phyloP scores from a whole-genome alignment of 2,797 vertebrate species.

The Philypnodon macrostomus region DNA sequence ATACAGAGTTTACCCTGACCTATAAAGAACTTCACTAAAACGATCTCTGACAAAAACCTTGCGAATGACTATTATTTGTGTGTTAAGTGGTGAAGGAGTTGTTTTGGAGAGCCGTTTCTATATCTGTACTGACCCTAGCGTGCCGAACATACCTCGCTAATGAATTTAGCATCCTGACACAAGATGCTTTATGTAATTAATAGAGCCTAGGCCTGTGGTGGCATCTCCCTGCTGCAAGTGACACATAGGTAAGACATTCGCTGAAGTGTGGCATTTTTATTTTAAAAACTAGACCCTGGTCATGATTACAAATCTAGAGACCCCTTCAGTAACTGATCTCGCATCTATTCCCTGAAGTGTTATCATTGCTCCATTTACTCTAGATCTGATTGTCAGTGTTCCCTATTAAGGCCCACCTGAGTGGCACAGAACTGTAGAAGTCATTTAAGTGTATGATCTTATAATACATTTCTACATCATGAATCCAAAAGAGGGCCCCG shows the following conservation, averaged over 20 bases:
- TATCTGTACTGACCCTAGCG: slow-evolving; percentile 70
- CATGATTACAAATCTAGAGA: slow-evolving; percentile 41
- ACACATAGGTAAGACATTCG: slow-evolving; percentile 71
- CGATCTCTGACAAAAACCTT: background rate
- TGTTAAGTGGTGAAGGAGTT: slow-evolving; percentile 58
- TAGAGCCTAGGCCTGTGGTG: slow-evolving; percentile 54
- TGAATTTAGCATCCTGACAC: slow-evolving; percentile 78
- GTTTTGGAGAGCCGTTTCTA: slow-evolving; percentile 66
- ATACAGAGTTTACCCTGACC: background rate
- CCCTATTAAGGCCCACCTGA: slow-evolving; percentile 13
- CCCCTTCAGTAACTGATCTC: slow-evolving; percentile 20
- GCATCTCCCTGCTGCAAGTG: slow-evolving; percentile 65
- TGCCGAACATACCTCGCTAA: slow-evolving; percentile 70
- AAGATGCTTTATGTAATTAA: slow-evolving; percentile 78
- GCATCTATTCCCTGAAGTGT: slow-evolving; percentile 1
- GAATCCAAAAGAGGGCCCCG: no score
- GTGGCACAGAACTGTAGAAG: slow-evolving; percentile 26
- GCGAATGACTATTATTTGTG: slow-evolving; percentile 28
- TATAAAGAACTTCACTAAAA: no score
- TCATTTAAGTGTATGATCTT: slow-evolving; percentile 42
- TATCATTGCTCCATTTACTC: background rate
- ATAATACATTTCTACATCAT: no score
- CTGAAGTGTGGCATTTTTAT: slow-evolving; percentile 62
- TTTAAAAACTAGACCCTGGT: slow-evolving; percentile 39
- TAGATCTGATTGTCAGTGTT: slow-evolving; percentile 14